These are phyloP conservation scores for Elephantulus edwardii DNA, from an alignment of 2,113 vertebrate species.

Conservation along the genomic window DNA sequence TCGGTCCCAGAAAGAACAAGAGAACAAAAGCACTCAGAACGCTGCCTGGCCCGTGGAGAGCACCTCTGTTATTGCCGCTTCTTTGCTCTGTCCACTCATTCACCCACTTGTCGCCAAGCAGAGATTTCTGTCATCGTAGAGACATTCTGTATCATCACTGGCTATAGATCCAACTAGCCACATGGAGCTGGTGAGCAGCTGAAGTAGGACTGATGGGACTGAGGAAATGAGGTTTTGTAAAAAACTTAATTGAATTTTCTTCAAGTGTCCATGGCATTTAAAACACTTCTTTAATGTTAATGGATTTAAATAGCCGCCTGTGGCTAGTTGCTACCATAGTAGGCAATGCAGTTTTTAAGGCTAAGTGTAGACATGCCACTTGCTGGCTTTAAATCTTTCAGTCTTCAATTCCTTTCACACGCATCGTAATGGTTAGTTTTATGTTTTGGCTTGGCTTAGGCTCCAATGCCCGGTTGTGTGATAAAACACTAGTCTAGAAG, in stretches of 20 bases:
- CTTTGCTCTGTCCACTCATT: not conserved
- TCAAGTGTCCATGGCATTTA: not conserved
- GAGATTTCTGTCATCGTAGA: not conserved
- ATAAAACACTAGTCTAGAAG: too few species aligned
- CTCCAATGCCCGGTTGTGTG: too few species aligned
- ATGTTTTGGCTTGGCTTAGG: too few species aligned
- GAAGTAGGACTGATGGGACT: not conserved
- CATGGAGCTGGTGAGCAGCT: not conserved
- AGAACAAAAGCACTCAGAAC: not conserved
- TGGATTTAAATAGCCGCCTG: constrained; percentile 14
- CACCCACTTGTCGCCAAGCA: not conserved
- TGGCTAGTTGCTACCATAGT: not conserved
- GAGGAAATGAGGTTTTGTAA: not conserved
- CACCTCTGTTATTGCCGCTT: not conserved
- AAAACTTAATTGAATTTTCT: not conserved
- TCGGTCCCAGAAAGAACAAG: too few species aligned
- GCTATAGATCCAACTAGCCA: not conserved
- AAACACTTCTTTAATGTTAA: not conserved
- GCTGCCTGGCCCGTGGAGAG: not conserved
- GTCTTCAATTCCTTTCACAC: not conserved
- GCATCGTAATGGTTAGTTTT: too few species aligned
- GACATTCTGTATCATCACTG: not conserved
- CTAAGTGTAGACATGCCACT: not conserved
- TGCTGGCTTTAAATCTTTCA: not conserved
- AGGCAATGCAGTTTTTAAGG: not conserved